Evolutionary conservation across 2,797 vertebrate genomes (phyloP).

Genomic region (Ciconia nigra): DNA sequence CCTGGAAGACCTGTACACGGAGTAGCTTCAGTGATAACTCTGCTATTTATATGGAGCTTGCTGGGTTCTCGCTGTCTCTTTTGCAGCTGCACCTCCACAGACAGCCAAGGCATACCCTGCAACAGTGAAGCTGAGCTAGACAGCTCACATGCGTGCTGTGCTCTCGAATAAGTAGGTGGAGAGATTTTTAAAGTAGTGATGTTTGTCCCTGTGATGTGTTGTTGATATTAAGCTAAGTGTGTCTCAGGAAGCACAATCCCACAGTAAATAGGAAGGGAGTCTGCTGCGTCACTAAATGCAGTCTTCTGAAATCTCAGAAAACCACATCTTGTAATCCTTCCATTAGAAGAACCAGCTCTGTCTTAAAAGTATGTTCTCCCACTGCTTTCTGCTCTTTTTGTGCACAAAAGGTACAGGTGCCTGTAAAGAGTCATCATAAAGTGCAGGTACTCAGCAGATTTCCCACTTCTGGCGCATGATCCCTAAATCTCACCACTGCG

Average conservation of each 20-base stretch:
- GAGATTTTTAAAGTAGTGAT: not conserved
- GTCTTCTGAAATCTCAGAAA: not conserved
- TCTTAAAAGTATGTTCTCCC: not conserved
- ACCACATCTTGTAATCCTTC: not conserved
- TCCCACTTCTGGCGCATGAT: not conserved
- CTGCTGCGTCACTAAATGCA: not conserved
- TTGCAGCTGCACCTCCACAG: not conserved
- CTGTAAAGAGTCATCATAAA: not conserved
- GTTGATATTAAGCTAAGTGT: not conserved
- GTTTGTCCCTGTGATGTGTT: not conserved
- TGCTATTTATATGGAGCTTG: not conserved
- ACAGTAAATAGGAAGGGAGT: not conserved
- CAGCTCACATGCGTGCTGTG: not conserved
- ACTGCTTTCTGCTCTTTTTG: not conserved
- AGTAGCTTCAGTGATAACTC: not conserved
- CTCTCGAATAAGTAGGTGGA: not conserved
- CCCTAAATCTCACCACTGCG: not conserved
- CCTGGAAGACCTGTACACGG: not conserved
- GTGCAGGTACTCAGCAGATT: not conserved
- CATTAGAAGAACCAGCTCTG: not conserved
- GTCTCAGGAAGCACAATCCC: not conserved
- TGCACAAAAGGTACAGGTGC: not conserved
- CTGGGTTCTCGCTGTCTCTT: not conserved
- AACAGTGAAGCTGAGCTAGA: not conserved
- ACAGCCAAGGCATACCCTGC: not conserved